Conservation (phyloP, 2,113 vertebrate species). For the Pseudorectes ferrugineus region DNA sequence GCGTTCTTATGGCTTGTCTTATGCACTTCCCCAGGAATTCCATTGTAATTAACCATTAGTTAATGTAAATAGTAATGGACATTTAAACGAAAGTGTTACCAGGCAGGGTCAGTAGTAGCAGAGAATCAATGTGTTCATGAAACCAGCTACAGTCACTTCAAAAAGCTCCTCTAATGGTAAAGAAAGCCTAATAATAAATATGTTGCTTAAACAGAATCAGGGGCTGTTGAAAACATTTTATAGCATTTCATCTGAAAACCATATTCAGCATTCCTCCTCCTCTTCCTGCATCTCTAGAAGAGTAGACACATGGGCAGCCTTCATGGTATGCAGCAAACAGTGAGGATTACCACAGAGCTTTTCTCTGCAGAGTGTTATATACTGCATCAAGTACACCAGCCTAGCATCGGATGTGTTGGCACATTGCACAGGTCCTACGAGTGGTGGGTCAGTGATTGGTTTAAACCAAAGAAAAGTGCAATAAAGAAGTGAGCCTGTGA, state of each 20-base stretch:
- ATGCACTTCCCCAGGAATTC: slow-evolving; percentile 67
- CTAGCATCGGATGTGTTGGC: not conserved
- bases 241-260: not conserved
- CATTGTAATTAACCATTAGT: slow-evolving; percentile 75
- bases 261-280: not conserved
- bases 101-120: slow-evolving; percentile 51
- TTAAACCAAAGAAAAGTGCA: not conserved
- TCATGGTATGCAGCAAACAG: not conserved
- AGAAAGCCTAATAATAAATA: slow-evolving; percentile 6
- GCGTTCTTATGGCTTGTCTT: slow-evolving; percentile 66
- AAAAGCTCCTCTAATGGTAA: slow-evolving; percentile 9
- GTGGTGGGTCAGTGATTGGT: not conserved
- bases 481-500: not conserved
- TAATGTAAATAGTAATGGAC: slow-evolving; percentile 75
- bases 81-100: slow-evolving; percentile 64
- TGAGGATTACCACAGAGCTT: not conserved
- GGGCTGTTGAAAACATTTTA: not conserved
- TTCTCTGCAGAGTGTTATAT: not conserved
- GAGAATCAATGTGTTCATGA: slow-evolving; percentile 37
- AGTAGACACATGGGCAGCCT: not conserved
- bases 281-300: not conserved
- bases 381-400: not conserved
- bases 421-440: accelerated
- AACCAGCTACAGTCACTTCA: not conserved
- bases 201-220: not conserved